phyloP scores from a whole-genome alignment of 2,888 invertebrate genomes.

The Rhingia rostrata region DNA sequence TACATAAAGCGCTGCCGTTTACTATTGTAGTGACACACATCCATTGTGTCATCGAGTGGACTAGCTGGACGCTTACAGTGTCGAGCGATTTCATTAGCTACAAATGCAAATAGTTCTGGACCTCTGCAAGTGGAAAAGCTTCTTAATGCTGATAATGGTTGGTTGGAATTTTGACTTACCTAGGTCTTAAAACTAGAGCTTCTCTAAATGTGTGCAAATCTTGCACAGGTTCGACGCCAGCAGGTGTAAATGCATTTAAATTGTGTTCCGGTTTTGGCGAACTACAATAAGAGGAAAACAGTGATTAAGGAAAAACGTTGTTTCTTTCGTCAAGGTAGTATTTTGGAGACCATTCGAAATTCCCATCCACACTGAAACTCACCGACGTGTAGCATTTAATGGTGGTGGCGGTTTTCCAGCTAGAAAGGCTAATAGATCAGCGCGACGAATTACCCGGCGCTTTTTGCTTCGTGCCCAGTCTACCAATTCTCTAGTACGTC shows the following conservation, averaged over 20 bases:
- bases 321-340: slow-evolving; percentile 43
- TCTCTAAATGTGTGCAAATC: slow-evolving; percentile 90
- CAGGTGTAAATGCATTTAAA: slow-evolving; percentile 58
- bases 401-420: slow-evolving; percentile 88
- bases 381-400: slow-evolving; percentile 84
- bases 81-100: slow-evolving; percentile 88
- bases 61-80: slow-evolving; percentile 88
- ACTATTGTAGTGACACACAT: slow-evolving; percentile 88
- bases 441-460: slow-evolving; percentile 87
- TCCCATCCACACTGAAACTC: slow-evolving; percentile 76
- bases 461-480: slow-evolving; percentile 90
- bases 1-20: slow-evolving; percentile 90
- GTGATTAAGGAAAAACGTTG: not conserved
- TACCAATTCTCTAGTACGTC: slow-evolving; percentile 89
- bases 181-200: slow-evolving; percentile 86
- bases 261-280: slow-evolving; percentile 81
- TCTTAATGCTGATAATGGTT: not conserved
- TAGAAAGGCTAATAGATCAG: slow-evolving; percentile 90
- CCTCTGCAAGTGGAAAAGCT: slow-evolving; percentile 77
- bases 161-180: slow-evolving; percentile 75
- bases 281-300: slow-evolving; percentile 66
- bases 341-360: slow-evolving; percentile 37
- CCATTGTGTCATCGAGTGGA: slow-evolving; percentile 89
- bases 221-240: slow-evolving; percentile 83
- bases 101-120: slow-evolving; percentile 88